These are phyloP conservation scores for Drosophila meridionalis DNA, from an alignment of 2,888 invertebrate genomes.

Conservation along the genomic window DNA sequence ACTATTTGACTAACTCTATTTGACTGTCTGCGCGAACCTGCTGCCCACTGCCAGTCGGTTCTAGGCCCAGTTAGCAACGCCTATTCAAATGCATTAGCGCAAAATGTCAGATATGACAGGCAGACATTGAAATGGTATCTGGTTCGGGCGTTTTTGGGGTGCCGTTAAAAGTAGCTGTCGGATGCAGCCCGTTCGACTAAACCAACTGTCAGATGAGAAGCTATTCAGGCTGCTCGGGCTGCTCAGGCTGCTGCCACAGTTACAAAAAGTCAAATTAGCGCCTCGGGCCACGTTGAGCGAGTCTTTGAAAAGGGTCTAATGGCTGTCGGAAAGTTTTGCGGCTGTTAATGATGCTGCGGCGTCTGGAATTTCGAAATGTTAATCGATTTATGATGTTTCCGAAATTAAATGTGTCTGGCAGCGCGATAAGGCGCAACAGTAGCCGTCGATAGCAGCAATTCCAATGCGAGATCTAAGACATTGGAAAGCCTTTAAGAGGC, in stretches of 20 bases:
- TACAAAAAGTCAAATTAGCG: constrained; percentile 73
- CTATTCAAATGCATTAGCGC: constrained; percentile 77
- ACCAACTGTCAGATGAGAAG: constrained; percentile 28
- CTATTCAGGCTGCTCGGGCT: not conserved
- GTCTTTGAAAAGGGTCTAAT: constrained; percentile 75
- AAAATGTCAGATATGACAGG: constrained; percentile 78
- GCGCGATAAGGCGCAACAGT: constrained; percentile 64
- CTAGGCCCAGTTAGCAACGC: constrained; percentile 46
- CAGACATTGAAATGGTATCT: constrained; percentile 46
- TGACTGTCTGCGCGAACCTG: not conserved
- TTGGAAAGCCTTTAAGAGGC: constrained; percentile 61
- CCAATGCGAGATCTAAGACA: constrained; percentile 23
- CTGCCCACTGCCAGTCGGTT: not conserved
- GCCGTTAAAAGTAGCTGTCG: constrained; percentile 49
- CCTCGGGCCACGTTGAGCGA: constrained; percentile 47
- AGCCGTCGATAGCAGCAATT: constrained; percentile 43
- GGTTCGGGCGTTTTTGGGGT: constrained; percentile 9
- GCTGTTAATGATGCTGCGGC: constrained; percentile 70
- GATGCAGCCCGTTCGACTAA: constrained; percentile 43
- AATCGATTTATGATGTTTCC: constrained; percentile 77
- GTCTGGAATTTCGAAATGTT: constrained; percentile 56
- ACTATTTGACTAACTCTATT: constrained; percentile 4
- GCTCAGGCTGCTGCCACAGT: constrained; percentile 8
- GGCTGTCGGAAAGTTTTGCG: constrained; percentile 73
- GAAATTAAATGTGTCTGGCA: constrained; percentile 67